Base-by-base conservation (phyloP, 2,113 vertebrate genomes). In the Paracanthobrama guichenoti region DNA sequence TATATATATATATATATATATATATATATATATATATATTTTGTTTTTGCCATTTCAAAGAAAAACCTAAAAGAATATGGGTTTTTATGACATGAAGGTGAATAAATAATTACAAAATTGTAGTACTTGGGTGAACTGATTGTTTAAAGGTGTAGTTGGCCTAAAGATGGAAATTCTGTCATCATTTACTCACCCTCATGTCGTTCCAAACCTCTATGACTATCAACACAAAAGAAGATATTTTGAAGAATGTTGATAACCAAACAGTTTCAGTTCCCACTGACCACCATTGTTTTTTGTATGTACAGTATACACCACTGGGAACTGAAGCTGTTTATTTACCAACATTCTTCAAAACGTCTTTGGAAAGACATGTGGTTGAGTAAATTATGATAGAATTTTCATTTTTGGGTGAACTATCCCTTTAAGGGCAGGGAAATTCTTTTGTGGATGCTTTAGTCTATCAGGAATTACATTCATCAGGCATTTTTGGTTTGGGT, bases 381-480 rank as follows among this genome's bases (percentile, higher is more conserved):
- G n/a, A 46, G 42, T 26, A 73, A 26, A 42, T 42, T 20, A 71
- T 69, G 20, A 69, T 3, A 5, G 8, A 4, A 20, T 39, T 22
- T 18, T 18, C 0, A 6, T 42, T 44, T 71, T 46, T 46, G 22
- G 12, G 42, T 48, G n/a, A 16, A 46, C 42, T 72, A 11, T 46
- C 1, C 6, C 6, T 46, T 46, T 73, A 42, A 69, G 20, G 20
- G 18, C 66, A 69, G 35, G 31, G 35, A 39, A 6, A n/a, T 42
- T 11, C 20, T 11, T 71, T 4, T 22, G 35, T 9, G 12, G 66
- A 22, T 42, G 18, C 11, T 59, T 42, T 11, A n/a, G 35, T 10
- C 35, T 71, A 71, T 73, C 71, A 73, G 71, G 42, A 73, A 73
- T 72, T n/a, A 7, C 22, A 72, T 72, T 14, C 39, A 46, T 24